phyloP scores from a whole-genome alignment of 2,113 vertebrate species.

The Sakesphorus luctuosus region DNA sequence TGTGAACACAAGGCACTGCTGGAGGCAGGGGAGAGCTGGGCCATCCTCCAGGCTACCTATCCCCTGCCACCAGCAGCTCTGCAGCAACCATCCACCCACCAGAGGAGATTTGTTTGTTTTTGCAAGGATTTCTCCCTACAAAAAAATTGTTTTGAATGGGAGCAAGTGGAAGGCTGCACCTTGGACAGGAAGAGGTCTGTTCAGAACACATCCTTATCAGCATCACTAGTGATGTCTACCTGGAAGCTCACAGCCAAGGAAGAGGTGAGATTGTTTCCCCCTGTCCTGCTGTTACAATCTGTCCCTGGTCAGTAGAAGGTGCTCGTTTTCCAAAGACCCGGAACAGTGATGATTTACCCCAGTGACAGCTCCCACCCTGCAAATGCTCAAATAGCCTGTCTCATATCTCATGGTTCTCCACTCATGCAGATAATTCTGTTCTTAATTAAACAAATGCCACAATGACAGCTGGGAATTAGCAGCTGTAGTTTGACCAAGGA shows the following conservation, averaged over 20 bases:
- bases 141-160: not conserved
- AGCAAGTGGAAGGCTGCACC: fast-evolving
- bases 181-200: not conserved
- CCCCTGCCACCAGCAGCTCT: not conserved
- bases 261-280: fast-evolving
- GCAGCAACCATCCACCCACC: not conserved
- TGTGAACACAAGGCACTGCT: fast-evolving
- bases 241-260: not conserved
- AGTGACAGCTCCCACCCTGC: not conserved
- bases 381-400: not conserved
- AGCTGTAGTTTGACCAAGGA: constrained; percentile 8
- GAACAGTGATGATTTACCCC: not conserved
- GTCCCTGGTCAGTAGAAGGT: fast-evolving
- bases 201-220: not conserved
- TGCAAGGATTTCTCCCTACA: not conserved
- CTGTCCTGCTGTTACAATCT: not conserved
- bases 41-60: not conserved
- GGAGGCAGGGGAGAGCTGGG: not conserved
- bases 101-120: not conserved
- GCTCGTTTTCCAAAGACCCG: not conserved
- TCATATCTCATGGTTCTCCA: not conserved
- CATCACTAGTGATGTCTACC: fast-evolving
- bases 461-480: constrained; percentile 32
- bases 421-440: not conserved
- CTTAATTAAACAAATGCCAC: constrained; percentile 48